Evolutionary conservation across 2,797 vertebrate genomes (phyloP).

Genomic region (Aselliscus stoliczkanus): DNA sequence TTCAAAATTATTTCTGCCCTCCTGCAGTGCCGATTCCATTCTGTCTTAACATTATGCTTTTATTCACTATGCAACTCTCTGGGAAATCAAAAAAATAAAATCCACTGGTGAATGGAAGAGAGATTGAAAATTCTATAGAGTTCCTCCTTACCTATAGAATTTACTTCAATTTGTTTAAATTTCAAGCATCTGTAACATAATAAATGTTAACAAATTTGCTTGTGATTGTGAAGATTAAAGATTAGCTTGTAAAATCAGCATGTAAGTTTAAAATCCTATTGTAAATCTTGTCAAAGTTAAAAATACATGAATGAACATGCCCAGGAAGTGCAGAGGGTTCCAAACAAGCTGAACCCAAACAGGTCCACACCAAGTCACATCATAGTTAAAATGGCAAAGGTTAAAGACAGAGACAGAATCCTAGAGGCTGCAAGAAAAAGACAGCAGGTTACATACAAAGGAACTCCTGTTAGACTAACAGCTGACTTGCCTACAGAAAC

Average conservation of each 20-base stretch:
- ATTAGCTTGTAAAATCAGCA: slow-evolving; percentile 24
- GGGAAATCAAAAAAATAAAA: slow-evolving; percentile 43
- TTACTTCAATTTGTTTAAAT: slow-evolving; percentile 54
- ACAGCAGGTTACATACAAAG: too few relatives aligned
- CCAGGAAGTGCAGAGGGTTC: too few relatives aligned
- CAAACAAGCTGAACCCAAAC: too few relatives aligned
- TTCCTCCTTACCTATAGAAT: slow-evolving; percentile 33
- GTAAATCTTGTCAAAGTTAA: slow-evolving; percentile 45
- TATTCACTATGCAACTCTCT: slow-evolving; percentile 40
- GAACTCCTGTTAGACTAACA: too few relatives aligned
- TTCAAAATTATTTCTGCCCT: slow-evolving; percentile 42
- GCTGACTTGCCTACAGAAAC: too few relatives aligned
- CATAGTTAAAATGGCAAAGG: too few relatives aligned
- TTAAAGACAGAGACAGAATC: too few relatives aligned
- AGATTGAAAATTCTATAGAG: slow-evolving; percentile 20
- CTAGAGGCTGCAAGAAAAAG: too few relatives aligned
- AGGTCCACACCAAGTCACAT: too few relatives aligned
- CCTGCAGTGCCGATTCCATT: slow-evolving; percentile 8
- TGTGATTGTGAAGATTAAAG: slow-evolving; percentile 32
- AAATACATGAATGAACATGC: slow-evolving; percentile 16
- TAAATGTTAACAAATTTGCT: slow-evolving; percentile 45
- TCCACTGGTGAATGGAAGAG: slow-evolving; percentile 7
- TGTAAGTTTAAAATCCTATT: slow-evolving; percentile 22
- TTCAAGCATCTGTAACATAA: slow-evolving; percentile 32
- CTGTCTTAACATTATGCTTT: slow-evolving; percentile 53